Conservation (phyloP, 2,888 invertebrate species). For the Notodonta dromedarius region DNA sequence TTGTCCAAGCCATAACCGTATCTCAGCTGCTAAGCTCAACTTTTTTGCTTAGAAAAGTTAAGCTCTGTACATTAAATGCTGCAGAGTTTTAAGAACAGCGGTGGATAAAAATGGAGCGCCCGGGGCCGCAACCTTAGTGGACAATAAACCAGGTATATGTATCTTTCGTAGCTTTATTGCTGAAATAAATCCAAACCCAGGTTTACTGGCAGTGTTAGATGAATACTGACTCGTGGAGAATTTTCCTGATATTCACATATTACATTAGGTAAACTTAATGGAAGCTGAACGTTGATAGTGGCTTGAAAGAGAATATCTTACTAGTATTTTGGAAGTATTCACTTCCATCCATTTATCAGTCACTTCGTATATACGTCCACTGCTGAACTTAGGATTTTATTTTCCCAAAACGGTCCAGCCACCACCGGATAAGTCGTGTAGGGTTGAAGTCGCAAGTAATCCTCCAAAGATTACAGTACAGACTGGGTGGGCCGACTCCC, state of each 20-base stretch:
- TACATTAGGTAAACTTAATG: too few relatives aligned
- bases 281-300: too few relatives aligned
- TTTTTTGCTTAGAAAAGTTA: slow-evolving; percentile 5
- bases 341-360: too few relatives aligned
- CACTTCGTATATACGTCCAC: too few relatives aligned
- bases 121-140: slow-evolving; percentile 35
- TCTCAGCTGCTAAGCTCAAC: slow-evolving; percentile 1
- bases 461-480: too few relatives aligned
- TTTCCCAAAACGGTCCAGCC: too few relatives aligned
- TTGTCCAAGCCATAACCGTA: neutral
- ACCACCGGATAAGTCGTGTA: too few relatives aligned
- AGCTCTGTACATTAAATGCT: slow-evolving; percentile 22
- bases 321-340: too few relatives aligned
- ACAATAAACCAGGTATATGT: slow-evolving; percentile 43
- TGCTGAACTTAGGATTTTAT: too few relatives aligned
- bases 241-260: neutral
- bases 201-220: slow-evolving; percentile 12
- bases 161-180: slow-evolving; percentile 46
- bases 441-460: too few relatives aligned
- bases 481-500: too few relatives aligned
- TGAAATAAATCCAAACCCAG: slow-evolving; percentile 46
- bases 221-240: neutral
- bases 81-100: slow-evolving; percentile 17
- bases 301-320: too few relatives aligned
- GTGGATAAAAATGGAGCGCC: slow-evolving; percentile 41